Evolutionary conservation across 1,140 invertebrate species (phyloP).

Genomic region (Trichomalopsis sarcophagae): DNA sequence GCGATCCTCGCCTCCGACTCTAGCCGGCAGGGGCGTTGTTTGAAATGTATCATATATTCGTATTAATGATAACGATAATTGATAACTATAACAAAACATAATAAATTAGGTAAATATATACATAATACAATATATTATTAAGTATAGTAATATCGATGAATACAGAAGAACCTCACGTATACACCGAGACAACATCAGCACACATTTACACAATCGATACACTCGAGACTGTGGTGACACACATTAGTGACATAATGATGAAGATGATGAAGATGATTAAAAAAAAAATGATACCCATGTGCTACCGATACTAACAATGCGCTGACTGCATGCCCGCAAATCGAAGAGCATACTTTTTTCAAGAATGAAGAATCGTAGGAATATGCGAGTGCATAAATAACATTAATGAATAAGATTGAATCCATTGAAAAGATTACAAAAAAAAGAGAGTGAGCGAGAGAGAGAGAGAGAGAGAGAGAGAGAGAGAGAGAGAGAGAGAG

Average conservation of each 20-base stretch:
- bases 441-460: slow-evolving; percentile 38
- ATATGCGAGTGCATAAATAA: slow-evolving; percentile 65
- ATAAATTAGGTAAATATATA: slow-evolving; percentile 72
- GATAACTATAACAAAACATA: slow-evolving; percentile 69
- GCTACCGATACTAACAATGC: slow-evolving; percentile 58
- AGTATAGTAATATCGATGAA: slow-evolving; percentile 57
- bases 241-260: slow-evolving; percentile 38
- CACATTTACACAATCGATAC: slow-evolving; percentile 41
- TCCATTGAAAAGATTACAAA: slow-evolving; percentile 56
- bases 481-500: slow-evolving; percentile 39
- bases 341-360: slow-evolving; percentile 62
- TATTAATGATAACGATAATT: slow-evolving; percentile 63
- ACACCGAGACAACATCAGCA: slow-evolving; percentile 42
- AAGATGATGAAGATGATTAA: slow-evolving; percentile 10
- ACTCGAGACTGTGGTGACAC: slow-evolving; percentile 35
- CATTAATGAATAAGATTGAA: slow-evolving; percentile 63
- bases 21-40: slow-evolving; percentile 70
- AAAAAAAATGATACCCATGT: slow-evolving; percentile 54
- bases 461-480: slow-evolving; percentile 47
- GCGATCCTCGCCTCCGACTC: slow-evolving; percentile 67
- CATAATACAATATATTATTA: slow-evolving; percentile 61
- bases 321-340: slow-evolving; percentile 61
- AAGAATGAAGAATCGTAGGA: slow-evolving; percentile 56
- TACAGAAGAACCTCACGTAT: slow-evolving; percentile 51
- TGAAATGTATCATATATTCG: slow-evolving; percentile 76